A percentile compares a stretch with the other conserved stretches of the same genome.
phyloP scores from a whole-genome alignment of 1,140 invertebrate genomes.

The Atta colombica region DNA sequence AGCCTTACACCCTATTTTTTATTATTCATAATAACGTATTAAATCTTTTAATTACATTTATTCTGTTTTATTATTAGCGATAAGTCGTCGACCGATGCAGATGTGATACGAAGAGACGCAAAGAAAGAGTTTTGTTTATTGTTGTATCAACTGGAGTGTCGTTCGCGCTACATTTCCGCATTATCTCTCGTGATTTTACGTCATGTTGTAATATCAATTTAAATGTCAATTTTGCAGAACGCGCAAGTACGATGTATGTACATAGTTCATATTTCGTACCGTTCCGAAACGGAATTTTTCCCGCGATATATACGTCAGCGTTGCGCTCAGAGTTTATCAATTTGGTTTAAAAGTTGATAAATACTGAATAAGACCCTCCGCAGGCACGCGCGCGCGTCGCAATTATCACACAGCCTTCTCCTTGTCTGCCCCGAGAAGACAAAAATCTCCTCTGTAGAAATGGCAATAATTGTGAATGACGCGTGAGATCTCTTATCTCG shows the following conservation, averaged over 20 bases:
- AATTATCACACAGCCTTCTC: conserved; percentile 4
- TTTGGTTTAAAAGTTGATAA: conserved; percentile 19
- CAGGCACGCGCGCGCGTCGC: background rate
- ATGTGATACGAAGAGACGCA: background rate
- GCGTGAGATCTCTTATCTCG: conserved; percentile 61
- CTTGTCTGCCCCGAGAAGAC: background rate
- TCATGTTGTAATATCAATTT: background rate
- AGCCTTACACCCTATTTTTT: background rate
- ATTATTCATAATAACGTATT: background rate
- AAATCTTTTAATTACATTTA: background rate
- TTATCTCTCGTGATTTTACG: conserved; percentile 37
- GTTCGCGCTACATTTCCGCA: background rate
- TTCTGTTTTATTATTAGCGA: background rate
- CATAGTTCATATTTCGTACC: conserved; percentile 16
- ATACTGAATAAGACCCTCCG: background rate
- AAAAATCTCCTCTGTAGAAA: conserved; percentile 1
- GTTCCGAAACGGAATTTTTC: background rate
- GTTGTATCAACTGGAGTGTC: background rate
- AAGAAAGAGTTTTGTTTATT: conserved; percentile 31
- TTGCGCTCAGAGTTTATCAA: conserved; percentile 30
- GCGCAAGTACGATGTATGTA: background rate
- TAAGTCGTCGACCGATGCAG: conserved; percentile 44
- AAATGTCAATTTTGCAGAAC: conserved; percentile 27
- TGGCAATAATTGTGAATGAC: conserved; percentile 66
- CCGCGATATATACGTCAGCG: conserved; percentile 14